A percentile compares a stretch with the other conserved stretches of the same genome.
These are phyloP conservation scores for Brassicogethes aeneus DNA, from an alignment of 2,888 invertebrate genomes.

Conservation along the genomic window DNA sequence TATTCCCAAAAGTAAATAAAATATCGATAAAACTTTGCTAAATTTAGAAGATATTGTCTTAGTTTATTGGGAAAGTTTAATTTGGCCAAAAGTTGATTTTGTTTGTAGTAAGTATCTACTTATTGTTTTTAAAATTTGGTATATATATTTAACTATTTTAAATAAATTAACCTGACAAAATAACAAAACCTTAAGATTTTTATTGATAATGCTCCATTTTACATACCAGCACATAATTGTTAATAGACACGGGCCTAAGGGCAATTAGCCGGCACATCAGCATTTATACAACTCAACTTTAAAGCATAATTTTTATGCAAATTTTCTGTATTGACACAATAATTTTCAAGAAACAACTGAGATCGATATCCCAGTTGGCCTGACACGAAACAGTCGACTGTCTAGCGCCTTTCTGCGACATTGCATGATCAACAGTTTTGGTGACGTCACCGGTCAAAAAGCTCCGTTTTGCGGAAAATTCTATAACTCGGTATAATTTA, in stretches of 20 bases:
- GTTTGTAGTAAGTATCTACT: too few relatives aligned
- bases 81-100: too few relatives aligned
- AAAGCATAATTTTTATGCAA: background rate
- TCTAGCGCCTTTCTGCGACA: slow-evolving; percentile 28
- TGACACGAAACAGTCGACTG: slow-evolving; percentile 12
- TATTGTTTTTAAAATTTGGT: too few relatives aligned
- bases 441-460: slow-evolving; percentile 25
- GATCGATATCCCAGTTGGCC: slow-evolving; percentile 19
- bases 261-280: slow-evolving; percentile 40
- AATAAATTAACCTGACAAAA: too few relatives aligned
- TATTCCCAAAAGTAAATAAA: too few relatives aligned
- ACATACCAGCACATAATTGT: slow-evolving; percentile 34
- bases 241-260: slow-evolving; percentile 34
- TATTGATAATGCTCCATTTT: too few relatives aligned
- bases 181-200: too few relatives aligned
- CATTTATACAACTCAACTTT: slow-evolving; percentile 25
- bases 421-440: slow-evolving; percentile 32
- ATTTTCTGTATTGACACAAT: background rate
- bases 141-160: too few relatives aligned
- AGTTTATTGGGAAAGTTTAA: too few relatives aligned
- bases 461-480: too few relatives aligned
- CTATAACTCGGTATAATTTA: too few relatives aligned
- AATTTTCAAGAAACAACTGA: background rate
- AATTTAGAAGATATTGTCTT: too few relatives aligned
- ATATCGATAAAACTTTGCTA: background rate